Base-by-base conservation (phyloP, 2,888 invertebrate genomes). In the Drosophila monieri region DNA sequence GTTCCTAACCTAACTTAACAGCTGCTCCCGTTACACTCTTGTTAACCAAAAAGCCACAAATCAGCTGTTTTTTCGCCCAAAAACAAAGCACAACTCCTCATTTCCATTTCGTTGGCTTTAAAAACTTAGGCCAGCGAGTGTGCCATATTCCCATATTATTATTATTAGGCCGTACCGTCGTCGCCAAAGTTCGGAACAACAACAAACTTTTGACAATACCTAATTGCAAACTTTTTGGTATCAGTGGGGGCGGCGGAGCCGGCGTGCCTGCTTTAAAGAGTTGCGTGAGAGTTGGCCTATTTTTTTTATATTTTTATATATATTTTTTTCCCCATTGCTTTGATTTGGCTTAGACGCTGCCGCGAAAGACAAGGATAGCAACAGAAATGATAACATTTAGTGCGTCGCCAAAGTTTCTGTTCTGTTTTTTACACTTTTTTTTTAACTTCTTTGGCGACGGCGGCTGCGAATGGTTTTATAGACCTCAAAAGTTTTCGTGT, bases 161-260 rank as follows among this genome's bases (percentile, higher is more conserved):
- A 72, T 77, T 85, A 79, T 85, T 85, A 81, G 81, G 81, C 85
- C 85, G 85, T 77, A 73, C 57, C 74, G 81, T 79, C 74, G 81
- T 79, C 81, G 85, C 79, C 81, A 83, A 83, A 85, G 78, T 85
- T 83, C 46, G 62, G 54, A 75, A 66, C 49, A 72, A 68, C 62
- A 77, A 69, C 60, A 77, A 77, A 83, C 85, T 83, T 83, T 85
- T 78, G 76, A 85, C 80, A 83, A 83, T 85, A 85, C 80, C 85
- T 83, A 83, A 83, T 85, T 83, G 85, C 83, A 83, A 83, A 83
- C 83, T 83, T 83, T 83, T 73, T 73, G 76, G 80, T 83, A 77
- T 72, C 70, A 48, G 74, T 72, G 62, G 49, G 35, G 55, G 57
- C 35, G 23, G 18, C 14, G 39, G 39, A 3, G 9, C 8, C 6